Percentiles rank a stretch among this genome's conserved stretches.
Evolutionary conservation across 1,140 invertebrate species (phyloP).

Genomic region (Physella acuta): DNA sequence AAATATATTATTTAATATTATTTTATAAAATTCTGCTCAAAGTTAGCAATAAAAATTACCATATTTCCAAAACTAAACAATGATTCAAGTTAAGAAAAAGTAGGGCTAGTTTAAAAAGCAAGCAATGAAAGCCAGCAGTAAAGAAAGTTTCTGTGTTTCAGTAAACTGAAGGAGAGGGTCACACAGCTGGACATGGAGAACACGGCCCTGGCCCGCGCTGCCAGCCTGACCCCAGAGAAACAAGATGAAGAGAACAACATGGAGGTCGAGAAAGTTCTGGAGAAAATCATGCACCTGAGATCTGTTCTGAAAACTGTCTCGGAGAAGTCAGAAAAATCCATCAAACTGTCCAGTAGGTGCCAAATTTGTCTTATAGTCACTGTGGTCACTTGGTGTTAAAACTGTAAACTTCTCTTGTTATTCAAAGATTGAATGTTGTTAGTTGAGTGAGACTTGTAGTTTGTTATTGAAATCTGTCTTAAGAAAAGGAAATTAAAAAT

Average conservation of each 20-base stretch:
- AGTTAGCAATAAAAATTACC: neutral
- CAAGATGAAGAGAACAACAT: conserved; percentile 40
- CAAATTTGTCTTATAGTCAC: too few species aligned
- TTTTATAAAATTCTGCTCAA: neutral
- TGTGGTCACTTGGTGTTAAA: too few species aligned
- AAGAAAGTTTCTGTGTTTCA: too few species aligned
- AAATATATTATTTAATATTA: neutral
- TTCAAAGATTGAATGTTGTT: too few species aligned
- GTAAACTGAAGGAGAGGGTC: conserved; percentile 66
- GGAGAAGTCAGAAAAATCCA: conserved; percentile 55
- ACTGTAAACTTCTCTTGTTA: too few species aligned
- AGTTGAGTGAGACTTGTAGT: too few species aligned
- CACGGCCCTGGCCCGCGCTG: conserved; percentile 47
- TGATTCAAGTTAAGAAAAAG: too few species aligned
- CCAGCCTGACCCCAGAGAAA: conserved; percentile 28
- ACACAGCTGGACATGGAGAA: conserved; percentile 60
- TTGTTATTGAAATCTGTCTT: too few species aligned
- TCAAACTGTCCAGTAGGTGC: conserved; percentile 60
- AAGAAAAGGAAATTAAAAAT: too few species aligned
- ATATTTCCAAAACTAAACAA: too few species aligned
- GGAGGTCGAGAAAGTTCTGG: conserved; percentile 54
- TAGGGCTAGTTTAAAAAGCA: too few species aligned
- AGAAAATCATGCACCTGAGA: conserved; percentile 55
- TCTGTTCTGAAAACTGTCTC: conserved; percentile 51
- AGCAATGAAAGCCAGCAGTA: too few species aligned